Evolutionary conservation across 1,140 invertebrate genomes (phyloP).

Genomic region (Thaumetopoea pityocampa): DNA sequence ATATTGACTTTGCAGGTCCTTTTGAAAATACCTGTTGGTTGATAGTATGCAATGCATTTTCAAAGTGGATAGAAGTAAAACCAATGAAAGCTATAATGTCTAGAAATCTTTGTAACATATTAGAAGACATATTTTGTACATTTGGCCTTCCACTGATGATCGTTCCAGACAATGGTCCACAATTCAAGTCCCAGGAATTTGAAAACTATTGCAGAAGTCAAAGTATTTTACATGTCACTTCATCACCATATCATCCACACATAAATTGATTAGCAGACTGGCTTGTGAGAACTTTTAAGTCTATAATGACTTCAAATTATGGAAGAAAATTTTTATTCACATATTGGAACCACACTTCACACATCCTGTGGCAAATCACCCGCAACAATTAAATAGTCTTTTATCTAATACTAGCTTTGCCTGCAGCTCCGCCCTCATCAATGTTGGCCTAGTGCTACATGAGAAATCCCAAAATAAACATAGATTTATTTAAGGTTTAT

Average conservation of each 20-base stretch:
- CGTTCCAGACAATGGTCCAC: slow-evolving; percentile 1
- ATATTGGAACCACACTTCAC: not conserved
- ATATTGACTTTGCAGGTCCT: slow-evolving; percentile 5
- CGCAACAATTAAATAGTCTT: not conserved
- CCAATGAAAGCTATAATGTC: slow-evolving; percentile 4
- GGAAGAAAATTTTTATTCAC: not conserved
- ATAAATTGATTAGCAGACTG: not conserved
- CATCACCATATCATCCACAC: slow-evolving; percentile 5
- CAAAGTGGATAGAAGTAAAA: slow-evolving; percentile 3
- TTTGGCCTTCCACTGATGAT: slow-evolving; percentile 5
- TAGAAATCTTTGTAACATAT: not conserved
- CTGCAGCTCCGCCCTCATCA: too few species aligned
- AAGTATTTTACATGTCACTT: slow-evolving; percentile 3
- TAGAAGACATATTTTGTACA: slow-evolving; percentile 3
- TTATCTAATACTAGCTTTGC: too few species aligned
- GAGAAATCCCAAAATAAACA: too few species aligned
- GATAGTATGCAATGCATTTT: slow-evolving; percentile 1
- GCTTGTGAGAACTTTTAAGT: slow-evolving; percentile 1
- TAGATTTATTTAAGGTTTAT: too few species aligned
- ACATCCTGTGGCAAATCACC: not conserved
- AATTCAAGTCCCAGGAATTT: slow-evolving; percentile 5
- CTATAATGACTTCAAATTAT: not conserved
- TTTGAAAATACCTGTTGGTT: slow-evolving; percentile 2
- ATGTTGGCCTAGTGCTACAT: too few species aligned
- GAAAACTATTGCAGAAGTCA: slow-evolving; percentile 1